Evolutionary conservation across 1,140 invertebrate genomes (phyloP), one percentile per base, ranked within the genome.

Genomic region (Xylocopa sonorina): DNA sequence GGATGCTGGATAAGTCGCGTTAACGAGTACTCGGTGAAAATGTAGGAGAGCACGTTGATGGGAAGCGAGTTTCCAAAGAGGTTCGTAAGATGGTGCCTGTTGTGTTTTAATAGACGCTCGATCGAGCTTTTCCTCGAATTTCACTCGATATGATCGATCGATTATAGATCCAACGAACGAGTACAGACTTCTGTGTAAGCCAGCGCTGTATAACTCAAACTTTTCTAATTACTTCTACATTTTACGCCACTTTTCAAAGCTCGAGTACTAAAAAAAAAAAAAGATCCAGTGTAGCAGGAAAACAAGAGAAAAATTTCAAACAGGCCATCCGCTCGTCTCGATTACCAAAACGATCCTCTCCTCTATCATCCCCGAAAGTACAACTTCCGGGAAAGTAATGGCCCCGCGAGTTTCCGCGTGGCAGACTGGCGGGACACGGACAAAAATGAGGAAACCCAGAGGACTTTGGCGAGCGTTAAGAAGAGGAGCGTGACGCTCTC

Each of bases 401-500:
- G n/a, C n/a, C 18, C 38, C 53, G 27, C 41, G 74, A 68, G 12
- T 68, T 57, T 55, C 41, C 27, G 5, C 41, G n/a, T 32, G 46
- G 24, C 18, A 38, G 43, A n/a, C n/a, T n/a, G n/a, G 27, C 24
- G 18, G n/a, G 34, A 27, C 6, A 57, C 27, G 16, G 7, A 2
- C 14, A 46, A 58, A 29, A 18, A 41, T n/a, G 32, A 27, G 14
- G 12, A 24, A 38, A 48, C 58, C 58, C 34, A 21, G 12, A 64
- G 24, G 21, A 74, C 21, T 53, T 72, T 43, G 34, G 57, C 43
- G 50, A 67, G 69, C 82, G 82, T 84, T 85, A 72, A 81, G 82
- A 85, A 85, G 63, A 81, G 82, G 84, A 85, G 63, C 83, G 84
- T 81, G 55, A 81, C 72, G 43, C 57, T 53, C 73, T 51, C 48